Base-by-base conservation (phyloP, 2,113 vertebrate genomes). In the Sinosuthora webbiana region DNA sequence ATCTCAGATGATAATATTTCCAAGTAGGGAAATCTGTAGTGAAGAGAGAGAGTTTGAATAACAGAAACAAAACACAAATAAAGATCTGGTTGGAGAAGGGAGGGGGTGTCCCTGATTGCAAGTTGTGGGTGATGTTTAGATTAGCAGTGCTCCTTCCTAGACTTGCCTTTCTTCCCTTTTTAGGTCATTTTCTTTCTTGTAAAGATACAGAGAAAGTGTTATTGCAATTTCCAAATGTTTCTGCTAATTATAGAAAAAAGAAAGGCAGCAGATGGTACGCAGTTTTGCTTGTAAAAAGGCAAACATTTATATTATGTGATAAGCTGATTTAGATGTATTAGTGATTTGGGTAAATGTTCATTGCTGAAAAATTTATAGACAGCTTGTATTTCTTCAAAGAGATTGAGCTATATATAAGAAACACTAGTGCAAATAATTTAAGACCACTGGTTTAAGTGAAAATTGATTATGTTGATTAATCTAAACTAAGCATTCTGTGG, bases 21-120 rank as follows among this genome's bases (percentile, higher is more conserved):
- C 95, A 96, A 94, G 76, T 95, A 94, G 83, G 95, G 95, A 81
- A 92, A 82, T 92, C 68, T 93, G 83, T 90, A 92, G 86, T 10
- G 76, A 93, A 89, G 95, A 63, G n/a, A 68, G 74, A 39, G 39
- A 57, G 33, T 42, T 64, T 78, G 76, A 92, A 70, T 83, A 96
- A 89, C 86, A 95, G 85, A 95, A 78, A 5, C 78, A 90, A 81
- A 86, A 74, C 86, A 92, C 33, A 90, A 86, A 90, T 59, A 74
- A 82, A 67, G 56, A 83, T 81, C 77, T 87, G 52, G 42, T 56
- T 87, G 60, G 89, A 90, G 65, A 86, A 93, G 57, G 56, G 73
- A 75, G 63, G 50, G 19, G 19, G 19, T 69, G n/a, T 45, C 35
- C 73, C 55, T 24, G 56, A 67, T 41, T 68, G 33, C 31, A 60